Evolutionary conservation across 2,113 vertebrate species (phyloP), one percentile per base, ranked within the genome.

Genomic region (Machaerirhynchus nigripectus): DNA sequence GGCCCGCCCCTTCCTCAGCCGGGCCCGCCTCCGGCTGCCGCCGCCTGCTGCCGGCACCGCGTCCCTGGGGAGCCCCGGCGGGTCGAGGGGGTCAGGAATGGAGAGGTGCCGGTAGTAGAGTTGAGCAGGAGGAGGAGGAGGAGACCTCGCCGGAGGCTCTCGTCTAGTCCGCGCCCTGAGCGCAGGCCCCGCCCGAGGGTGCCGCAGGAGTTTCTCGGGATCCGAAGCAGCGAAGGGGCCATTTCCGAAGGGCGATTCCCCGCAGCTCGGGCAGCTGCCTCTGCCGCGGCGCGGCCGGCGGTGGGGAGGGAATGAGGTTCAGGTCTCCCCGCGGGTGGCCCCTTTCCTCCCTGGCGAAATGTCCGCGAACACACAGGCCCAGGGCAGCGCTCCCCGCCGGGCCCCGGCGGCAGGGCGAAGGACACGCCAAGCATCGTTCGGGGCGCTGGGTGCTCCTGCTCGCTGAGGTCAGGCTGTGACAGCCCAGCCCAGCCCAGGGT

Each of bases 371-470:
- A 14, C 19, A 2, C 27, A 2, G 50, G 27, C 11, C 49, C 12
- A 0, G 18, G 53, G 3, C 33, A 0, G 42, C 42, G 42, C 42
- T 42, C 42, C 42, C 42, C 42, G 42, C 42, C 39, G 42, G 18
- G 18, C 28, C 24, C 39, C 30, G 23, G 30, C 31, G 31, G 31
- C 26, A 9, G 19, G 13, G 21, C 24, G 7, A 8, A 1, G 9
- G 3, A 3, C 31, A 3, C 8, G 2, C 8, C 0, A 3, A 21
- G 37, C 22, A 28, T 15, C 9, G 1, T 1, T 18, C 0, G 10
- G 37, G 19, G 9, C 6, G 14, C 39, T 2, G 57, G n/a, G 15
- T 26, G 47, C 26, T 15, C 4, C 23, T 31, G 21, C 42, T 13
- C 10, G 0, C 30, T 2, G 59, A 20, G 59, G 18, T 6, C 27